Percentiles rank a stretch among this genome's conserved stretches.
These are phyloP conservation scores for Polyodon spathula DNA, from an alignment of 2,113 vertebrate genomes.

Conservation along the genomic window DNA sequence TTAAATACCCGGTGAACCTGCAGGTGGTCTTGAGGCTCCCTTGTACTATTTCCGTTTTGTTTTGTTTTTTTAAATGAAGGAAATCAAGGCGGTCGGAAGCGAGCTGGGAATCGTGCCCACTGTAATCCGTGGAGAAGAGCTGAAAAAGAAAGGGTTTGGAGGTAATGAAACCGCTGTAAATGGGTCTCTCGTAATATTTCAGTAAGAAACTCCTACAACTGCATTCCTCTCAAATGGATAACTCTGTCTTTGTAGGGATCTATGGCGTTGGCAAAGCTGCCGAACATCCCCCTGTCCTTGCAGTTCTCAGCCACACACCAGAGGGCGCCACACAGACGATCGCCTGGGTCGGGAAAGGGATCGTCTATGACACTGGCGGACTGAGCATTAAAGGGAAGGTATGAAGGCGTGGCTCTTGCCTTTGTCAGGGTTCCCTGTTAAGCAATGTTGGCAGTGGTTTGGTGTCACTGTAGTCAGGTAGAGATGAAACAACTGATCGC, in stretches of 20 bases:
- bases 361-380: constrained; percentile 95
- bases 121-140: constrained; percentile 80
- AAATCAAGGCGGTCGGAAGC: constrained; percentile 79
- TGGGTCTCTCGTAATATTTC: too few relatives aligned
- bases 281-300: constrained; percentile 78
- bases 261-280: constrained; percentile 95
- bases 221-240: too few relatives aligned
- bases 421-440: background rate
- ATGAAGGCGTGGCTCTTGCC: background rate
- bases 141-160: constrained; percentile 87
- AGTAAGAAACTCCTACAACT: too few relatives aligned
- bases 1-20: too few relatives aligned
- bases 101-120: constrained; percentile 78
- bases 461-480: too few relatives aligned
- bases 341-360: constrained; percentile 96
- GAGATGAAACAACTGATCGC: too few relatives aligned
- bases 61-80: constrained; percentile 55
- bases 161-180: constrained; percentile 67
- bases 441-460: background rate
- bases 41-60: too few relatives aligned
- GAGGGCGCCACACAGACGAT: constrained; percentile 92
- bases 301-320: constrained; percentile 83
- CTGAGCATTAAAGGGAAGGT: constrained; percentile 99
- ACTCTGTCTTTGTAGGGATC: constrained; percentile 60
- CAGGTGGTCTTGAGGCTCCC: too few relatives aligned